Percentiles rank a stretch among this genome's conserved stretches.
phyloP scores from a whole-genome alignment of 1,140 invertebrate genomes.

The Trichoplusia ni region DNA sequence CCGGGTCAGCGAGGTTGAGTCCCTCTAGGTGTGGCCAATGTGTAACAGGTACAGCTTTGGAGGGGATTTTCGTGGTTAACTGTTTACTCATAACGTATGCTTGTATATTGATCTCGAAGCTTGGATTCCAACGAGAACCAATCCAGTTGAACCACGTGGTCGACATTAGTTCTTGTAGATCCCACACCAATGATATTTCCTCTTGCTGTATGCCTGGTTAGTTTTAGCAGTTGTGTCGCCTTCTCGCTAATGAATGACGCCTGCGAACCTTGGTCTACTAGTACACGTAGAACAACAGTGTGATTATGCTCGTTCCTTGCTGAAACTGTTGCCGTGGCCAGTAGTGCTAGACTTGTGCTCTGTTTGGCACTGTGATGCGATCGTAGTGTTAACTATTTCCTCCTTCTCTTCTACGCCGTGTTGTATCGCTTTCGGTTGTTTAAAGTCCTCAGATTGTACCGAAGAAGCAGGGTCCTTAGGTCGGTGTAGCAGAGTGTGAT shows the following conservation, averaged over 20 bases:
- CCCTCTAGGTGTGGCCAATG: background rate
- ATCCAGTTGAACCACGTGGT: conserved; percentile 11
- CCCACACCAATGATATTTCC: conserved; percentile 9
- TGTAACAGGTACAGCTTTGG: conserved; percentile 1
- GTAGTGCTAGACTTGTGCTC: background rate
- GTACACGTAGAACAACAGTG: background rate
- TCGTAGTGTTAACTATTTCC: background rate
- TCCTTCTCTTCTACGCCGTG: background rate
- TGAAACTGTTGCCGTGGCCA: background rate
- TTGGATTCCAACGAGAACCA: conserved; percentile 1
- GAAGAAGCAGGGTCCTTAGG: background rate
- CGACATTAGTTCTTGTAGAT: conserved; percentile 6
- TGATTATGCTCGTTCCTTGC: background rate
- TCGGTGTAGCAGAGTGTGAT: background rate
- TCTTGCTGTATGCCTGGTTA: background rate
- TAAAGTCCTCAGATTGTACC: background rate
- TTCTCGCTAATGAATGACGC: background rate
- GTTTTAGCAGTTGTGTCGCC: background rate
- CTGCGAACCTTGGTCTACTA: background rate
- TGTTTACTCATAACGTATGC: conserved; percentile 21
- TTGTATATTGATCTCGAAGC: background rate
- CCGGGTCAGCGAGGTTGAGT: background rate
- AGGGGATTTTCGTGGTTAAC: conserved; percentile 21
- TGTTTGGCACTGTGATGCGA: background rate
- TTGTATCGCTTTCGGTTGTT: background rate